phyloP scores from a whole-genome alignment of 64 coral and sea anemone genomes.

The Platygyra sinensis region DNA sequence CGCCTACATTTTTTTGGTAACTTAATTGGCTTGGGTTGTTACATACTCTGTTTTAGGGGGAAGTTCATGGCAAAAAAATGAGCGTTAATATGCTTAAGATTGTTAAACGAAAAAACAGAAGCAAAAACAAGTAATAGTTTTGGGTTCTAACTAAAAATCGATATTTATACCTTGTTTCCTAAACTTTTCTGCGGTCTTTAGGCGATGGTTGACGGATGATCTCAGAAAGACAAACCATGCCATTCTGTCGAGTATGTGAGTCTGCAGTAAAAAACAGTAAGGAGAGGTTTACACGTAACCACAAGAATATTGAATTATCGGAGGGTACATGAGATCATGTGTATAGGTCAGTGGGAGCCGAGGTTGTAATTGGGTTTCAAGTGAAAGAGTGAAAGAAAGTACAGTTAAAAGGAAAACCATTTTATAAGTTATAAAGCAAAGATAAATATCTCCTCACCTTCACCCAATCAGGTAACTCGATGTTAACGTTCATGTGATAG shows the following conservation, averaged over 20 bases:
- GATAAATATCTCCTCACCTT: conserved; percentile 15
- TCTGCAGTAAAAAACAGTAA: background rate
- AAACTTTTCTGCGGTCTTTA: conserved; percentile 19
- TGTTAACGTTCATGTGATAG: conserved; percentile 70
- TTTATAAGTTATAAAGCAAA: background rate
- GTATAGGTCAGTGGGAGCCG: too few species aligned
- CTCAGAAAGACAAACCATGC: conserved; percentile 9
- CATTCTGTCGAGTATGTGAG: conserved; percentile 37
- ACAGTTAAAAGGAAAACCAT: background rate
- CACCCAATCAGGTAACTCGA: conserved; percentile 56
- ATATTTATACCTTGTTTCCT: conserved; percentile 6
- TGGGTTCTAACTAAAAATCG: too few species aligned
- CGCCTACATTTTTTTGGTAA: too few species aligned
- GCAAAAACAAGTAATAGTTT: too few species aligned
- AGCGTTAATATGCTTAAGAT: too few species aligned
- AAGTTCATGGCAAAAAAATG: too few species aligned
- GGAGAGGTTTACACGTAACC: background rate
- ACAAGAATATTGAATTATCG: background rate
- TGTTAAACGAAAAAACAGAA: too few species aligned
- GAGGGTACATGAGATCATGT: too few species aligned
- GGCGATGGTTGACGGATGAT: conserved; percentile 20
- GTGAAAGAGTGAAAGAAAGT: too few species aligned
- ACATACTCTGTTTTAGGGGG: too few species aligned
- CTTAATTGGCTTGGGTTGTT: too few species aligned
- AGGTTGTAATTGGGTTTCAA: too few species aligned